phyloP scores from a whole-genome alignment of 2,888 invertebrate genomes.

The Polylopha cassiicola region DNA sequence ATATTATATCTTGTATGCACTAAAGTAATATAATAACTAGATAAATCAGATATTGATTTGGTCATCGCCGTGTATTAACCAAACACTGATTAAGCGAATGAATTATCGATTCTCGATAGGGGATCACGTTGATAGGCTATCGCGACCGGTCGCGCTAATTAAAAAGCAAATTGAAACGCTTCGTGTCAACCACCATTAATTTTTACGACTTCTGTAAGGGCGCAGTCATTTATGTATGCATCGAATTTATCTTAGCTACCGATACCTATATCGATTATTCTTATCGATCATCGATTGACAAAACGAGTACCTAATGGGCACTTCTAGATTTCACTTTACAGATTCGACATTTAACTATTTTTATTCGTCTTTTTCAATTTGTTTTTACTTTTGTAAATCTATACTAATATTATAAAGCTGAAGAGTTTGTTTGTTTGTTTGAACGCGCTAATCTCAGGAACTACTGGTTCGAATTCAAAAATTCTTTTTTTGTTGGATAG shows the following conservation, averaged over 20 bases:
- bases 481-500: too few species aligned
- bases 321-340: too few species aligned
- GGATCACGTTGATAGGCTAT: conserved; percentile 32
- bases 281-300: conserved; percentile 3
- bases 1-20: too few species aligned
- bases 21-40: too few species aligned
- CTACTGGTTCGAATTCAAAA: too few species aligned
- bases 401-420: too few species aligned
- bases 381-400: too few species aligned
- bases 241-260: conserved; percentile 24
- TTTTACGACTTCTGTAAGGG: conserved; percentile 60
- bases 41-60: background rate
- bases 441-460: too few species aligned
- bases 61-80: conserved; percentile 4
- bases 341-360: too few species aligned
- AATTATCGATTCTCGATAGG: conserved; percentile 36
- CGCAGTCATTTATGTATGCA: conserved; percentile 41
- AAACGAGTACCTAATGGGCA: conserved; percentile 6
- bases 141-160: conserved; percentile 45
- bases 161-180: conserved; percentile 63
- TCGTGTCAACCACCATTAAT: conserved; percentile 60
- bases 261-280: conserved; percentile 15
- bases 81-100: conserved; percentile 17
- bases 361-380: too few species aligned
- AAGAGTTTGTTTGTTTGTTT: too few species aligned